Evolutionary conservation across 1,140 invertebrate species (phyloP), one percentile per base, ranked within the genome.

Genomic region (Musca domestica): DNA sequence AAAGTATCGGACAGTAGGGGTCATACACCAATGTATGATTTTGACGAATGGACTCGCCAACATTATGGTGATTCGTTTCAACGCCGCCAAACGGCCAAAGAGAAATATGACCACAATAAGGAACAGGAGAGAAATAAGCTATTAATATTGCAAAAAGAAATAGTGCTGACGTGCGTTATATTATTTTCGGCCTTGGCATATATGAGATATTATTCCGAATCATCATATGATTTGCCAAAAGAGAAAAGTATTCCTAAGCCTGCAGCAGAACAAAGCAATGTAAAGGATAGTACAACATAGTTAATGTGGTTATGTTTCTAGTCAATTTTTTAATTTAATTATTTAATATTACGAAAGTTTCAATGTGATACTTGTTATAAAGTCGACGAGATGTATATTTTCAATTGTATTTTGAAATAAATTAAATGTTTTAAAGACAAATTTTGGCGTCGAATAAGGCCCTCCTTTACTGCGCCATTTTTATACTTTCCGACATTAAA

Each of bases 1-100:
- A 76, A 83, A 66, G 78, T 83, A 41, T 83, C 83, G 20, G 83
- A 85, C 22, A 75, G 81, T 47, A 78, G 83, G 64, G 84, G 86
- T 0, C 80, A 81, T 41, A 86, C 84, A 47, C 84, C 86, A 3
- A 86, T 88, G 63, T 92, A 90, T 77, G 83, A 93, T 77, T 92
- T 91, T 82, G 91, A 93, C 74, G 84, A 86, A 70, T 93, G 91
- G 91, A 86, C 76, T 2, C 67, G 72, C 0, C 71, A 68, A 3
- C 84, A 86, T 69, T 86, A 86, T 69, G 78, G 77, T 0, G 41
- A 70, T 9, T 66, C 70, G 0, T 82, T 86, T 46, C 48, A 78
- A 52, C 73, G 74, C 22, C 72, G 71, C 3, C 72, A 81, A 61
- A 67, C 66, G 9, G 75, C 75, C 0, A 74, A 75, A 70, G 67